Evolutionary conservation across 2,797 vertebrate genomes (phyloP).

Genomic region (Spondyliosoma cantharus): DNA sequence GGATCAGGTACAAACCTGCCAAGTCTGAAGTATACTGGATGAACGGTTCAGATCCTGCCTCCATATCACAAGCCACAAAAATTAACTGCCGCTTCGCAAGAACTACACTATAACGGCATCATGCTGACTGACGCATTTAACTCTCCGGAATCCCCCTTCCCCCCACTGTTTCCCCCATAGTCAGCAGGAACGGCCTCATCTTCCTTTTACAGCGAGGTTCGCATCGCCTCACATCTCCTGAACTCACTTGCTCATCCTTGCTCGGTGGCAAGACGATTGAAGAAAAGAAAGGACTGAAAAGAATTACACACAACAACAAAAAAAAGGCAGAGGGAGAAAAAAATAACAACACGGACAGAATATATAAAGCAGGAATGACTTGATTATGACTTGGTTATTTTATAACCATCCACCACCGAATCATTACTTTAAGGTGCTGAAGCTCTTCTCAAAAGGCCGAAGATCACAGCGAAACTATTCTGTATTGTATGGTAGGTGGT

Average conservation of each 20-base stretch:
- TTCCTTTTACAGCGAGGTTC: constrained; percentile 78
- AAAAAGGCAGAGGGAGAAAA: neutral
- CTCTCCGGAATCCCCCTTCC: neutral
- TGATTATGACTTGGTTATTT: neutral
- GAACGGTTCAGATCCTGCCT: too few relatives aligned
- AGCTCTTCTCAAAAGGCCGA: constrained; percentile 1
- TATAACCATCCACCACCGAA: neutral
- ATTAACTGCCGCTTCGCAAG: too few relatives aligned
- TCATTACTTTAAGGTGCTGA: neutral
- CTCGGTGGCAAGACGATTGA: constrained; percentile 24
- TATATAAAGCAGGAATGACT: neutral
- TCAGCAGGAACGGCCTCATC: constrained; percentile 27
- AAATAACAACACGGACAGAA: neutral
- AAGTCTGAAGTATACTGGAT: too few relatives aligned
- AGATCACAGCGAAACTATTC: neutral
- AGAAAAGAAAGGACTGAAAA: constrained; percentile 6
- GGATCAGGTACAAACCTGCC: too few relatives aligned
- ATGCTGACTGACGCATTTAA: neutral
- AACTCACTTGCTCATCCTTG: constrained; percentile 39
- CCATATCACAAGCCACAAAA: too few relatives aligned
- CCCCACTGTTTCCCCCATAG: constrained; percentile 7
- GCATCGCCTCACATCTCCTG: constrained; percentile 28
- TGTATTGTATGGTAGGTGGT: neutral
- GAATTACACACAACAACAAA: constrained; percentile 6
- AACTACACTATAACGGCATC: too few relatives aligned